Conservation (phyloP, 2,797 vertebrate genomes). For the Poeciliopsis turneri region DNA sequence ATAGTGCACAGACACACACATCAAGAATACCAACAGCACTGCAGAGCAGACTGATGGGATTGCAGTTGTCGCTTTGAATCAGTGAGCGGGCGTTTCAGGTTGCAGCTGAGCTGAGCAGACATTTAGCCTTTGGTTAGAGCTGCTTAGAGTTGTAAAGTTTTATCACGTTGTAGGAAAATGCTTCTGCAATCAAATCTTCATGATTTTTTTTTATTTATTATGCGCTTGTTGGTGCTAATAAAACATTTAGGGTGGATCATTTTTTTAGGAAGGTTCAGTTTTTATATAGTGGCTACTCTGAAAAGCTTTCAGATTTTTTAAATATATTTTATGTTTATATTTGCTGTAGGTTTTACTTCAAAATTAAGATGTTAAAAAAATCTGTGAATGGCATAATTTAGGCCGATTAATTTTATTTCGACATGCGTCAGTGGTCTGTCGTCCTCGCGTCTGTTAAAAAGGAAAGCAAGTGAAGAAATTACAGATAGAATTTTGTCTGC, state of each 20-base stretch:
- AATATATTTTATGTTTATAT: neutral
- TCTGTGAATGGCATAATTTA: neutral
- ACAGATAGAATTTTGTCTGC: neutral
- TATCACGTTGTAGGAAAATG: conserved; percentile 28
- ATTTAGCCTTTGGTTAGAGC: conserved; percentile 48
- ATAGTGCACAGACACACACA: conserved; percentile 33
- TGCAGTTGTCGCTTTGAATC: conserved; percentile 65
- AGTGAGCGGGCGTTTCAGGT: conserved; percentile 58
- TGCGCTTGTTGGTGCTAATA: neutral
- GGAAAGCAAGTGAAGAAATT: neutral
- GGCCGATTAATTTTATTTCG: neutral
- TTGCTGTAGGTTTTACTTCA: neutral
- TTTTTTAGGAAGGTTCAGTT: neutral
- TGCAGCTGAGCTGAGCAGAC: conserved; percentile 52
- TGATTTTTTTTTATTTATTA: neutral
- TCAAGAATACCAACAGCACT: conserved; percentile 32
- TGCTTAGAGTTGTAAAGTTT: conserved; percentile 36
- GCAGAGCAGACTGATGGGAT: conserved; percentile 58
- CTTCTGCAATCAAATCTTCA: conserved; percentile 5
- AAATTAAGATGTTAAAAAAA: neutral
- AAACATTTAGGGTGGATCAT: neutral
- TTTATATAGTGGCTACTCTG: neutral
- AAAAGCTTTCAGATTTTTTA: neutral
- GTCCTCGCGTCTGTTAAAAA: neutral
- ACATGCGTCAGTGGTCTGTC: neutral